Evolutionary conservation across 1,140 invertebrate genomes (phyloP).

Genomic region (honey bee (Apis mellifera)): DNA sequence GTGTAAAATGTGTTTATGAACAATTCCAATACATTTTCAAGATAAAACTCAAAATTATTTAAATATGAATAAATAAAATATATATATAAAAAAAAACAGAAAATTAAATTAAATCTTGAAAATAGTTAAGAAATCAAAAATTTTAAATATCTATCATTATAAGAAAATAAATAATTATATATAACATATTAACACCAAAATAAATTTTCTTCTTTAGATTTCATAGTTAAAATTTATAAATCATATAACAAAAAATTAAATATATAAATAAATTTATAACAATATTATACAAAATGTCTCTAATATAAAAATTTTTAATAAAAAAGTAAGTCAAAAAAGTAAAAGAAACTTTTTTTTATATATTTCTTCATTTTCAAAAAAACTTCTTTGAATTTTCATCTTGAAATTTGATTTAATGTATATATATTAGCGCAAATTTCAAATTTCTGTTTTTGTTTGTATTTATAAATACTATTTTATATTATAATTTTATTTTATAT

Average conservation of each 20-base stretch:
- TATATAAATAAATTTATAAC: no score
- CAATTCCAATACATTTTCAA: neutral
- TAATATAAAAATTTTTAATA: no score
- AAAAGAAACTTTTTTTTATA: no score
- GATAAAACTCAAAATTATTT: neutral
- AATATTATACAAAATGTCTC: neutral
- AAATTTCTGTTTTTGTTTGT: no score
- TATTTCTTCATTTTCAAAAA: no score
- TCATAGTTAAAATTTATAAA: neutral
- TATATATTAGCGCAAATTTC: no score
- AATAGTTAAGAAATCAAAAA: neutral
- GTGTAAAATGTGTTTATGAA: neutral
- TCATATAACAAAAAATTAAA: no score
- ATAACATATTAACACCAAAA: neutral
- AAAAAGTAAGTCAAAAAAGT: no score
- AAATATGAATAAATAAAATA: neutral
- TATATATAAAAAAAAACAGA: neutral
- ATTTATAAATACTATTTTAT: no score
- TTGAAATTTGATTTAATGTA: no score
- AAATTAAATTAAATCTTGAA: neutral
- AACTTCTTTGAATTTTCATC: no score
- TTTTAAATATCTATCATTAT: neutral
- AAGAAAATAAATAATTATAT: conserved; percentile 11
- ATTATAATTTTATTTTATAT: no score
- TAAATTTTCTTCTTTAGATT: neutral